These are phyloP conservation scores for Bombycilla garrulus DNA, from an alignment of 2,113 vertebrate genomes.

Conservation along the genomic window DNA sequence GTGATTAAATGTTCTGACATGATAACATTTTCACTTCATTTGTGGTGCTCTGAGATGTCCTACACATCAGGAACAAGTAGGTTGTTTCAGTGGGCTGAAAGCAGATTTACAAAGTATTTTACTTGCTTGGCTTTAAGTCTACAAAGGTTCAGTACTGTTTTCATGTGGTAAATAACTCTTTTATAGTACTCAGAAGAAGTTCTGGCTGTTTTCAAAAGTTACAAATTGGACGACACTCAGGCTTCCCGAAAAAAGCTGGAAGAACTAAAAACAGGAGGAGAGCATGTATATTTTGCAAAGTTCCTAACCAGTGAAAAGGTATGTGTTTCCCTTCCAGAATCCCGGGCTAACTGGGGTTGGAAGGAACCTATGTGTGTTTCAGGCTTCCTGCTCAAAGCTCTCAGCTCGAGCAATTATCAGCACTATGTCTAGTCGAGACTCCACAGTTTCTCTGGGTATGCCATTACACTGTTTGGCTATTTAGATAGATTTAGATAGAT, in stretches of 20 bases:
- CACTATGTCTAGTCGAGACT: fast-evolving
- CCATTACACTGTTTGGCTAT: background rate
- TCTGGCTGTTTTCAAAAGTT: conserved; percentile 96
- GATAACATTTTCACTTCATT: background rate
- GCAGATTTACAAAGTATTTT: background rate
- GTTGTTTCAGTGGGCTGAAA: background rate
- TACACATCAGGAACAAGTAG: fast-evolving
- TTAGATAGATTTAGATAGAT: background rate
- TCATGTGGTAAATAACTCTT: background rate
- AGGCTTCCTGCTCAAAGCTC: background rate
- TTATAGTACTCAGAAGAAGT: conserved; percentile 94
- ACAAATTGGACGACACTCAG: conserved; percentile 95
- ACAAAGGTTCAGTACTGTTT: background rate
- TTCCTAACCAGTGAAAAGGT: conserved; percentile 99
- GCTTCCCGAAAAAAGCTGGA: conserved; percentile 94
- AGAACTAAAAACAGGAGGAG: conserved; percentile 89
- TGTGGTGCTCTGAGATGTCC: background rate
- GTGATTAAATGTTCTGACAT: background rate
- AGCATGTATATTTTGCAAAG: conserved; percentile 97
- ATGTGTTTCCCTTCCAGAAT: background rate
- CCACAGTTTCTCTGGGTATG: background rate
- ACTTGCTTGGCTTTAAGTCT: background rate
- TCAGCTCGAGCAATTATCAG: background rate
- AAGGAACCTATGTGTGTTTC: background rate
- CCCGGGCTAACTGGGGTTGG: background rate